Evolutionary conservation across 1,140 invertebrate species (phyloP).

Genomic region (Mylabris phalerata): DNA sequence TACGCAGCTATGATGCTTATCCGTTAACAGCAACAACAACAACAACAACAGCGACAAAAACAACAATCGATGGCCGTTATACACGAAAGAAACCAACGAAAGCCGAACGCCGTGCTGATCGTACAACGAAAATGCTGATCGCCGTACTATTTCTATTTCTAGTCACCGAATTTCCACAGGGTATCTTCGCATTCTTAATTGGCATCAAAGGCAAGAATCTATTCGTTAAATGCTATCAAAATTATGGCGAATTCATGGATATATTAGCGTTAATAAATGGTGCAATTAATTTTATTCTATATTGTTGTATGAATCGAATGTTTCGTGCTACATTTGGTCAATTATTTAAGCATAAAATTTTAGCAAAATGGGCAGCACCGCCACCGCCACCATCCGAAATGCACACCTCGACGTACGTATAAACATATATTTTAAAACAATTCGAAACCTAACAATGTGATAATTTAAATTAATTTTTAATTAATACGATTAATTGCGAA

Average conservation of each 20-base stretch:
- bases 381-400: slow-evolving; percentile 42
- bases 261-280: slow-evolving; percentile 86
- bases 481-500: no score
- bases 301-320: slow-evolving; percentile 90
- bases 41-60: slow-evolving; percentile 20
- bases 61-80: not conserved
- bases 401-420: slow-evolving; percentile 50
- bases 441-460: no score
- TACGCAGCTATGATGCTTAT: slow-evolving; percentile 56
- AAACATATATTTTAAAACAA: not conserved
- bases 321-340: slow-evolving; percentile 81
- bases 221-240: slow-evolving; percentile 65
- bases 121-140: slow-evolving; percentile 85
- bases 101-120: slow-evolving; percentile 64
- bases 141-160: slow-evolving; percentile 81
- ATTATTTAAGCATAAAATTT: slow-evolving; percentile 51
- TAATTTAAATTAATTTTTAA: no score
- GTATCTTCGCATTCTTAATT: slow-evolving; percentile 65
- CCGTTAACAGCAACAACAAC: slow-evolving; percentile 35
- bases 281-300: slow-evolving; percentile 89
- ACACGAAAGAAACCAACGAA: slow-evolving; percentile 45
- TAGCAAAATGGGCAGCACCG: slow-evolving; percentile 34
- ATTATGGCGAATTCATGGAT: slow-evolving; percentile 87
- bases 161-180: slow-evolving; percentile 81
- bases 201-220: slow-evolving; percentile 66